phyloP scores from a whole-genome alignment of 2,113 vertebrate species.

The Eretmochelys imbricata region DNA sequence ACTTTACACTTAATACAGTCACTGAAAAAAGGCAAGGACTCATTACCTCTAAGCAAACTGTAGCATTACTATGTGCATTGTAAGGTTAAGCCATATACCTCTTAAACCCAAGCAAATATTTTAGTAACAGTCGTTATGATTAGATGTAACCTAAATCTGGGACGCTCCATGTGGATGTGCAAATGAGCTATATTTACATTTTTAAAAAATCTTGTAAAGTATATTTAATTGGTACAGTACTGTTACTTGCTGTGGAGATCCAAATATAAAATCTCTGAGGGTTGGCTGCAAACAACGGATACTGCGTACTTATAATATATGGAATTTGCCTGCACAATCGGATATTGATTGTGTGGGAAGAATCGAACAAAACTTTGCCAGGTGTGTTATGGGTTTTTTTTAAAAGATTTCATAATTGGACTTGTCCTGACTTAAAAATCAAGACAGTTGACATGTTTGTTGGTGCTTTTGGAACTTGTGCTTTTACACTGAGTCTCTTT shows the following conservation, averaged over 20 bases:
- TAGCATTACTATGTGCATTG: slow-evolving; percentile 40
- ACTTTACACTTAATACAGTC: slow-evolving; percentile 64
- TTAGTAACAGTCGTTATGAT: not conserved
- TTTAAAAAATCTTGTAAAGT: not conserved
- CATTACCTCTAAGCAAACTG: slow-evolving; percentile 32
- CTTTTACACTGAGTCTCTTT: slow-evolving; percentile 64
- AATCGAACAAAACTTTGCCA: slow-evolving; percentile 31
- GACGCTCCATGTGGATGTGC: slow-evolving; percentile 5
- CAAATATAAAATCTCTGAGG: not conserved
- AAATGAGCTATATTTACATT: not conserved
- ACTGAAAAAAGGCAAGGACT: slow-evolving; percentile 42
- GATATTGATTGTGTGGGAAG: not conserved
- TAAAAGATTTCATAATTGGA: not conserved
- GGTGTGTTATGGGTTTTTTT: not conserved
- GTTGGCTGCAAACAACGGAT: not conserved
- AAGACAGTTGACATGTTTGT: slow-evolving; percentile 58
- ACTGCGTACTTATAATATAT: slow-evolving; percentile 20
- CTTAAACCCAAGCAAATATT: slow-evolving; percentile 1
- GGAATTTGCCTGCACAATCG: slow-evolving; percentile 22
- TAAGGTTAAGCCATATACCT: slow-evolving; percentile 63
- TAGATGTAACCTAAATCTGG: not conserved
- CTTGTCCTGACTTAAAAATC: slow-evolving; percentile 57
- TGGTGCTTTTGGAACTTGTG: slow-evolving; percentile 69
- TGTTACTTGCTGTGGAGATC: not conserved
- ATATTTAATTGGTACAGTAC: not conserved